Evolutionary conservation across 1,140 invertebrate species (phyloP), one percentile per base, ranked within the genome.

Genomic region (Nephila pilipes): DNA sequence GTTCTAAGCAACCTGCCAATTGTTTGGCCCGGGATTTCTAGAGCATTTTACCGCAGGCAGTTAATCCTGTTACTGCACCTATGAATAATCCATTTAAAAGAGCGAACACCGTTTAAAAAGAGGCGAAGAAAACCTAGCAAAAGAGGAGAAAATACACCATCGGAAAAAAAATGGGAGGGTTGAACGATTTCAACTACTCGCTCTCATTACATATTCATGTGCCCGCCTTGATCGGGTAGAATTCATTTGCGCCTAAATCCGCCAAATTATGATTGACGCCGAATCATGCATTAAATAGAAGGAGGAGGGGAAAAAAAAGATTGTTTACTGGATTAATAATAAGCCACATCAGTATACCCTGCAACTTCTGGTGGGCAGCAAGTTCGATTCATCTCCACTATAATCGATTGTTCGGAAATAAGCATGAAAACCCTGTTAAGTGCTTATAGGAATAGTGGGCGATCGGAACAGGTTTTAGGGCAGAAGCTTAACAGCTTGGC

Each of bases 291-390:
- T 75, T 75, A 75, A 75, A 75, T 18, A 29, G 69, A 32, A 32
- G 10, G 55, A 58, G 57, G 38, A 36, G 36, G 63, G 20, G 58
- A 58, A 60, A 87, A 87, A 85, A 87, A 93, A 58, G 12, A 60
- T 69, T 93, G 91, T 93, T 93, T 93, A 93, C 85, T 18, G 91
- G 91, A 93, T 93, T 93, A 93, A 93, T 93, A 87, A 93, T 87
- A 87, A 93, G 65, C 85, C 29, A 36, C 18, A 79, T 83, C 89
- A 36, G 57, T 46, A 54, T 83, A 25, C 81, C 81, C 46, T 25
- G 81, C 69, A 75, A 75, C 69, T 75, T 75, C 69, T 75, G 69
- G 69, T 75, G 69, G 29, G 29, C 69, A 75, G 69, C 36, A 29
- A 29, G 69, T 36, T 75, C 69, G 69, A 32, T 75, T 32, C 69